These are phyloP conservation scores for Dicentrarchus labrax DNA, from an alignment of 2,113 vertebrate species.

Conservation along the genomic window DNA sequence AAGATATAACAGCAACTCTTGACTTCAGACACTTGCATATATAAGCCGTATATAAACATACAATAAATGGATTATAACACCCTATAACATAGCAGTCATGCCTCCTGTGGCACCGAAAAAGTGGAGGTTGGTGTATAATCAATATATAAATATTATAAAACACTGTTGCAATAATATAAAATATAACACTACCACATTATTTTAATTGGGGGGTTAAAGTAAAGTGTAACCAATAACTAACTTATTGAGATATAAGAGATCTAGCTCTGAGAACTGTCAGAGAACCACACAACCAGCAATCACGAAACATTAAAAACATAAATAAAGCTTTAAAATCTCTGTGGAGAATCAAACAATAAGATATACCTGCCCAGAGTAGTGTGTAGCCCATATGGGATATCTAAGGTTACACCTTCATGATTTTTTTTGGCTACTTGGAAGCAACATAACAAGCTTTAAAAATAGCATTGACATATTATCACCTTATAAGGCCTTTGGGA, in stretches of 20 bases:
- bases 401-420: not conserved
- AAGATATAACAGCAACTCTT: no score
- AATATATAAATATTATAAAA: no score
- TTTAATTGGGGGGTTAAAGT: no score
- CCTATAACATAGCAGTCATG: not conserved
- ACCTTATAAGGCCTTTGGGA: not conserved
- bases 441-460: not conserved
- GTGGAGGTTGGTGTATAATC: no score
- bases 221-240: no score
- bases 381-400: not conserved
- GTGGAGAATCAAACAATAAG: no score
- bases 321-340: not conserved
- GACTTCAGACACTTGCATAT: not conserved
- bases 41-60: not conserved
- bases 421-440: not conserved
- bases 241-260: not conserved
- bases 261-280: no score
- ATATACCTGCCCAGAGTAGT: not conserved
- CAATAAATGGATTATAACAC: not conserved
- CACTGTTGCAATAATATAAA: no score
- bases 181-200: no score
- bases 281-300: not conserved
- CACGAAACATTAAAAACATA: not conserved
- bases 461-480: not conserved
- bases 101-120: no score